Evolutionary conservation across 2,888 invertebrate species (phyloP), one percentile per base, ranked within the genome.

Genomic region (Drosophila anomelani): DNA sequence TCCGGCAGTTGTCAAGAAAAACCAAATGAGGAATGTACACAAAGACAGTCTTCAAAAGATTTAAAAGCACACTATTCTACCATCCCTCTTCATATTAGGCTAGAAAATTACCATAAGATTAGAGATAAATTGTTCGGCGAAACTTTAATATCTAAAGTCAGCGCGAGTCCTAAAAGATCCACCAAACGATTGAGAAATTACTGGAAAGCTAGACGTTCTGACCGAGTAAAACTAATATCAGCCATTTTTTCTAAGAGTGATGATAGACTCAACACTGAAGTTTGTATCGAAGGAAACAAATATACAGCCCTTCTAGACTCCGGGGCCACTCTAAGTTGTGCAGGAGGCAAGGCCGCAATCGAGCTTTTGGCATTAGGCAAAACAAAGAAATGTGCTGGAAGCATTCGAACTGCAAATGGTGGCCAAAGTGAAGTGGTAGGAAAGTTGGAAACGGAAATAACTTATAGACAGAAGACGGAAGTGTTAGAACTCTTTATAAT

Each of bases 281-380:
- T 43, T 36, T 71, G 55, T 15, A 34, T 36, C 38, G 49, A 23
- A 64, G 12, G 44, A 13, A 39, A 38, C 17, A 39, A 55, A 15
- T 39, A 39, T 17, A 55, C 7, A 1, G 54, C 38, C 4, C 26
- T 55, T 8, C 13, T 55, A 17, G 39, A 55, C n/a, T 55, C 54
- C 0, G 54, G 29, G 1, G 54, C 39, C 4, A 55, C 26, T 9
- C 12, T 55, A 26, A 55, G 29, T 17, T 49, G 32, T 32, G 32
- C 32, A 7, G 49, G 17, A 32, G 49, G 32, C 32, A n/a, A 55
- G 39, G 54, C 23, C 39, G 26, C 39, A 10, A 9, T 26, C 15
- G 26, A 39, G n/a, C 26, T 55, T 12, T 9, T 39, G 4, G 10
- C 26, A n/a, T 39, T 8, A 55, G n/a, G 38, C n/a, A 55, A 55